Base-by-base conservation (phyloP, 2,113 vertebrate genomes). In the Bubalus kerabau region DNA sequence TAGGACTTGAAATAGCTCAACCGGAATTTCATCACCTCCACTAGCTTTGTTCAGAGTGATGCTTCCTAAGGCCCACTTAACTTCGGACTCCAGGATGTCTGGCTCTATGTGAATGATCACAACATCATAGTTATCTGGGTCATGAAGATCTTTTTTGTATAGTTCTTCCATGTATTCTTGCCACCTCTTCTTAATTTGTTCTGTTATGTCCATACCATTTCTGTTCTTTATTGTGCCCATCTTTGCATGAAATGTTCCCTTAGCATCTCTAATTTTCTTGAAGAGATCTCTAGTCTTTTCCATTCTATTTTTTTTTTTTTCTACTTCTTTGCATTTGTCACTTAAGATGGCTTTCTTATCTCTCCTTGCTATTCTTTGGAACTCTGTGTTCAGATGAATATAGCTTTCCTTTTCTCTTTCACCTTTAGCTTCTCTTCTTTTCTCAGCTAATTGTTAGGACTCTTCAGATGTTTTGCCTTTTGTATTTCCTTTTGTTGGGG, bases 11-110 rank as follows among this genome's bases (percentile, higher is more conserved):
- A 32, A 64, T 64, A 64, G 15, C 30, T 64, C 62, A n/a, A 17
- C 62, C 4, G 0, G 7, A n/a, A 64, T n/a, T 16, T 4, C 15
- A 7, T 64, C 62, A n/a, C 1, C 3, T 7, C 62, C 15, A 4
- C 62, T n/a, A n/a, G 3, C 62, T 64, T n/a, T 64, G 15, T 64
- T 64, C 62, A 64, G 17, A n/a, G 30, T 6, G 15, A 64, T 64
- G 7, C 7, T 64, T n/a, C 62, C 62, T 64, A 64, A 64, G 62
- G 30, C 30, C 15, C 30, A 64, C 62, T n/a, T 64, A 32, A 64
- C 4, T 32, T 64, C 7, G 0, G 3, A 64, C 30, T 17, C 15
- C 62, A 64, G 30, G 30, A n/a, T 64, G 1, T 64, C 62, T 64
- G 30, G 15, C 62, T 32, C 7, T 8, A 17, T 8, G 15, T 64